These are phyloP conservation scores for Melitaea athalia DNA, from an alignment of 2,888 invertebrate species.

Conservation along the genomic window DNA sequence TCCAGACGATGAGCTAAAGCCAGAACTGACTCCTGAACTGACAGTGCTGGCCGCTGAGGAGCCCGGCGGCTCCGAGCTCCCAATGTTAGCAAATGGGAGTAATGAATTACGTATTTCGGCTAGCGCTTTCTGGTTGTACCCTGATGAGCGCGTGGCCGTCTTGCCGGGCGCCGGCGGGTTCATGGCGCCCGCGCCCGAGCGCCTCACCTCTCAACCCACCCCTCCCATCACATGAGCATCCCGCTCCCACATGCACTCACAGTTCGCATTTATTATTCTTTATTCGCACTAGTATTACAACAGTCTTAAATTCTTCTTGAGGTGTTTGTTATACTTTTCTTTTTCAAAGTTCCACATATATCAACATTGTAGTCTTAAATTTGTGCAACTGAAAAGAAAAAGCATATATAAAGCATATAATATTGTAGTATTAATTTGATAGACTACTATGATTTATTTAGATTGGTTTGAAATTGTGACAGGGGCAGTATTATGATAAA, in stretches of 20 bases:
- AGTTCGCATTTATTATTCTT: slow-evolving; percentile 47
- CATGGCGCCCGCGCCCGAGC: slow-evolving; percentile 83
- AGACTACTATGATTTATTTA: background rate
- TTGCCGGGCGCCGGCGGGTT: slow-evolving; percentile 84
- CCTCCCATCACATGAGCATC: slow-evolving; percentile 76
- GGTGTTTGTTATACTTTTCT: slow-evolving; percentile 22
- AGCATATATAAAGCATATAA: slow-evolving; percentile 3
- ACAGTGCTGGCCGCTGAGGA: slow-evolving; percentile 90
- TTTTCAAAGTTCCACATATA: slow-evolving; percentile 30
- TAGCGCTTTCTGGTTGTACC: slow-evolving; percentile 93
- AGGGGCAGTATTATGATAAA: background rate
- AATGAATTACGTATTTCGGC: slow-evolving; percentile 93
- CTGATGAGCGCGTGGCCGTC: slow-evolving; percentile 87
- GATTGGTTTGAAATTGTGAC: slow-evolving; percentile 4
- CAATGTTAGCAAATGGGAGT: slow-evolving; percentile 89
- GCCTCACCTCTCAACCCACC: slow-evolving; percentile 79
- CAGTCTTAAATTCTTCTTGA: slow-evolving; percentile 26
- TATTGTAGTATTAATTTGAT: background rate
- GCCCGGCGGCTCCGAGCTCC: slow-evolving; percentile 83
- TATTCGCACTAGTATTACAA: slow-evolving; percentile 33
- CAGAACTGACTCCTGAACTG: slow-evolving; percentile 81
- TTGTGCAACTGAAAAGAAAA: slow-evolving; percentile 29
- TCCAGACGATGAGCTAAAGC: slow-evolving; percentile 82
- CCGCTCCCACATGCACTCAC: slow-evolving; percentile 61
- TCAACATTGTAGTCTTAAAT: slow-evolving; percentile 35